phyloP scores from a whole-genome alignment of 2,797 vertebrate species.

The Notamacropus eugenii region DNA sequence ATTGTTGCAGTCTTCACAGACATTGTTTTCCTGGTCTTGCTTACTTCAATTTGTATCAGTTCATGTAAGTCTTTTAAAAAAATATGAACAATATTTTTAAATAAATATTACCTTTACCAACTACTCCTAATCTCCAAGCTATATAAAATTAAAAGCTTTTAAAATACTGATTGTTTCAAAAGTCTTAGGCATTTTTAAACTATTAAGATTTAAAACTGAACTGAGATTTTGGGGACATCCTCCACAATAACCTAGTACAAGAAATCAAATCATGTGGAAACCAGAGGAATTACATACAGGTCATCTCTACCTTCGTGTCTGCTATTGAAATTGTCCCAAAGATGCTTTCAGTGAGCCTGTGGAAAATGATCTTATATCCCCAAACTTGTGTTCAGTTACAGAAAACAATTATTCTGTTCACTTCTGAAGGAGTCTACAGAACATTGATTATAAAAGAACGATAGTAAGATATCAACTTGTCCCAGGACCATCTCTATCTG shows the following conservation, averaged over 20 bases:
- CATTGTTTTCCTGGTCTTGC: background rate
- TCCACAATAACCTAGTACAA: background rate
- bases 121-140: background rate
- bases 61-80: background rate
- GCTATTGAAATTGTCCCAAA: too few species aligned
- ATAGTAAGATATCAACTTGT: too few species aligned
- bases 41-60: background rate
- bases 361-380: too few species aligned
- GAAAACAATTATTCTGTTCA: too few species aligned
- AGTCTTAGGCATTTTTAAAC: background rate
- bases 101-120: background rate
- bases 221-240: background rate
- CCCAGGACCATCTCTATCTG: too few species aligned
- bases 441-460: too few species aligned
- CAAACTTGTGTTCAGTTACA: too few species aligned
- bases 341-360: too few species aligned
- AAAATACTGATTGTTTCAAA: background rate
- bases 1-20: background rate
- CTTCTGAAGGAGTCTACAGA: too few species aligned
- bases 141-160: background rate
- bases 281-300: too few species aligned
- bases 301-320: too few species aligned
- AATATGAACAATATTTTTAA: background rate
- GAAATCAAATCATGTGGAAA: background rate
- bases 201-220: background rate